A percentile compares a stretch with the other conserved stretches of the same genome.
Conservation (phyloP, 2,797 vertebrate genomes). For the Denticeps clupeoides region DNA sequence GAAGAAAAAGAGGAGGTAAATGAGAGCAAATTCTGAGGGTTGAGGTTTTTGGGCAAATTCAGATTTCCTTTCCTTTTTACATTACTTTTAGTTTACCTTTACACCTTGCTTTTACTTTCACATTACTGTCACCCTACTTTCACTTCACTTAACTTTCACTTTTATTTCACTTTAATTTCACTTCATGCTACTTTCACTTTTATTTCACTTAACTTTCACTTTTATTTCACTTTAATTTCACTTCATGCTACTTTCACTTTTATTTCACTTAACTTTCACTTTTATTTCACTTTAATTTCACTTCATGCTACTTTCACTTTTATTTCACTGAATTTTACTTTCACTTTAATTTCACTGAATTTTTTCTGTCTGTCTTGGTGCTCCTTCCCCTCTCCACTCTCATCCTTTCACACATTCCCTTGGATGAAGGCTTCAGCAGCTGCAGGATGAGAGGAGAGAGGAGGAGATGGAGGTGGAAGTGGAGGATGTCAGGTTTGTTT, state of each 20-base stretch:
- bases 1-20: conserved; percentile 92
- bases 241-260: too few relatives aligned
- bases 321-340: conserved; percentile 33
- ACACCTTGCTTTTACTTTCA: too few relatives aligned
- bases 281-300: too few relatives aligned
- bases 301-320: conserved; percentile 13
- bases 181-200: too few relatives aligned
- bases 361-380: too few relatives aligned
- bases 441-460: conserved; percentile 89
- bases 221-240: too few relatives aligned
- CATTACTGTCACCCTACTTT: conserved; percentile 44
- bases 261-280: too few relatives aligned
- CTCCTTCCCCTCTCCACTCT: conserved; percentile 61
- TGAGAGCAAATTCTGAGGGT: background rate
- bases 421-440: conserved; percentile 87
- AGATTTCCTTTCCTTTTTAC: too few relatives aligned
- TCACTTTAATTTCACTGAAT: conserved; percentile 13
- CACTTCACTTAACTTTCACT: too few relatives aligned
- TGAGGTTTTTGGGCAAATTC: background rate
- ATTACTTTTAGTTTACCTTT: too few relatives aligned
- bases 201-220: too few relatives aligned
- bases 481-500: conserved; percentile 91
- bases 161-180: too few relatives aligned
- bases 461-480: conserved; percentile 70
- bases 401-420: conserved; percentile 52